phyloP scores from a whole-genome alignment of 2,888 invertebrate genomes.

The Heliconius erato region DNA sequence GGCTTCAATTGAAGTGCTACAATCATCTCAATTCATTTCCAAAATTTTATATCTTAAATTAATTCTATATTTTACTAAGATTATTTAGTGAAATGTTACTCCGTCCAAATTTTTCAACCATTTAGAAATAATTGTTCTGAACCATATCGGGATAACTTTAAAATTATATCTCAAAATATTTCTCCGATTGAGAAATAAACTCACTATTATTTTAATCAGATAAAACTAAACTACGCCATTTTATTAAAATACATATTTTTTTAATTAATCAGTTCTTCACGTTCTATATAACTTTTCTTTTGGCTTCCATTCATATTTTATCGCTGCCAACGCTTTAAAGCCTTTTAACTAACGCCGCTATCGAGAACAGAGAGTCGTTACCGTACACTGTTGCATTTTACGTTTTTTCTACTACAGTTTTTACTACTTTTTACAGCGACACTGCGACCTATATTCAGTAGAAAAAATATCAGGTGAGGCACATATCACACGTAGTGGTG shows the following conservation, averaged over 20 bases:
- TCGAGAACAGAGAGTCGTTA: conserved; percentile 39
- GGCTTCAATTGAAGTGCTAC: too few relatives aligned
- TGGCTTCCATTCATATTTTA: conserved; percentile 29
- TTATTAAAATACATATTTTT: neutral
- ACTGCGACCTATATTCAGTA: conserved; percentile 42
- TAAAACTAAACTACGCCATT: neutral
- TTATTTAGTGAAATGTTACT: too few relatives aligned
- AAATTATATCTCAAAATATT: neutral
- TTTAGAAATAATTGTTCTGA: too few relatives aligned
- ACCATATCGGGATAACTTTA: neutral
- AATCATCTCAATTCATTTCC: too few relatives aligned
- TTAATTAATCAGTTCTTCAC: conserved; percentile 17
- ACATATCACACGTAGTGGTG: neutral
- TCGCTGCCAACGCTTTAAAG: conserved; percentile 24
- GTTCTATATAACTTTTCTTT: neutral
- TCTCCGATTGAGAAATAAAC: neutral
- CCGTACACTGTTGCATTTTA: conserved; percentile 38
- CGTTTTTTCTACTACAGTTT: conserved; percentile 33
- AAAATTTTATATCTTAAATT: too few relatives aligned
- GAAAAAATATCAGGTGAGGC: conserved; percentile 35
- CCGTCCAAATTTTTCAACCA: too few relatives aligned
- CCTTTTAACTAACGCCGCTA: conserved; percentile 30
- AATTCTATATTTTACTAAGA: too few relatives aligned
- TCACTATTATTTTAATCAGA: neutral
- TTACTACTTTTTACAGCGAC: conserved; percentile 45